Conservation (phyloP, 2,113 vertebrate genomes). For the Microcebus lehilahytsara region DNA sequence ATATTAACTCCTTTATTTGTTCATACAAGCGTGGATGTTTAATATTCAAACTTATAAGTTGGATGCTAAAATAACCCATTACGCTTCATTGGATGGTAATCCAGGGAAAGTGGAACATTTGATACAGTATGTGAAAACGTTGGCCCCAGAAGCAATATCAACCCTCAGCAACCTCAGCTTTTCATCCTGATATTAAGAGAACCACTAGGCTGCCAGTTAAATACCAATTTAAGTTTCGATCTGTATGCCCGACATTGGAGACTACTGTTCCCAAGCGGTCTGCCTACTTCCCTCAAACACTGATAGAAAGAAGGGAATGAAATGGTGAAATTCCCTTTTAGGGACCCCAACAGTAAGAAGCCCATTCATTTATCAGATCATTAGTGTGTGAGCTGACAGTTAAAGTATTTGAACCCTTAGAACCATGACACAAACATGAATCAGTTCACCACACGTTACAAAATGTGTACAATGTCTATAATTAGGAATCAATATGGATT, state of each 20-base stretch:
- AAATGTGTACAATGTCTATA: background rate
- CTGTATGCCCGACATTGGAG: background rate
- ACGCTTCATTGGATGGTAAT: background rate
- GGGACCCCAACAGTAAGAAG: background rate
- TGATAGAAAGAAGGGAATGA: background rate
- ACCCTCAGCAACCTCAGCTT: background rate
- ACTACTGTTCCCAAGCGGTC: background rate
- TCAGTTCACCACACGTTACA: background rate
- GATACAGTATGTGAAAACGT: background rate
- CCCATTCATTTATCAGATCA: background rate
- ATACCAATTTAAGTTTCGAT: background rate
- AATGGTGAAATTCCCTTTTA: background rate
- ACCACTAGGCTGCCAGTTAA: background rate
- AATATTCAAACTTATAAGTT: background rate
- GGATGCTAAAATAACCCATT: background rate
- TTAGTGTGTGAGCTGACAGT: background rate
- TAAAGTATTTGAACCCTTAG: constrained; percentile 3
- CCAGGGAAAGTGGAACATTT: background rate
- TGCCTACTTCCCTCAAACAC: background rate
- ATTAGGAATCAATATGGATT: constrained; percentile 20
- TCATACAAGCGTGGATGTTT: background rate
- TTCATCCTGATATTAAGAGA: background rate
- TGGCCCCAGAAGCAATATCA: background rate
- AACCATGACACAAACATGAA: background rate
- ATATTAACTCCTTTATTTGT: constrained; percentile 30